phyloP scores from a whole-genome alignment of 2,113 vertebrate species.

The Cryptomyrus ogoouensis region DNA sequence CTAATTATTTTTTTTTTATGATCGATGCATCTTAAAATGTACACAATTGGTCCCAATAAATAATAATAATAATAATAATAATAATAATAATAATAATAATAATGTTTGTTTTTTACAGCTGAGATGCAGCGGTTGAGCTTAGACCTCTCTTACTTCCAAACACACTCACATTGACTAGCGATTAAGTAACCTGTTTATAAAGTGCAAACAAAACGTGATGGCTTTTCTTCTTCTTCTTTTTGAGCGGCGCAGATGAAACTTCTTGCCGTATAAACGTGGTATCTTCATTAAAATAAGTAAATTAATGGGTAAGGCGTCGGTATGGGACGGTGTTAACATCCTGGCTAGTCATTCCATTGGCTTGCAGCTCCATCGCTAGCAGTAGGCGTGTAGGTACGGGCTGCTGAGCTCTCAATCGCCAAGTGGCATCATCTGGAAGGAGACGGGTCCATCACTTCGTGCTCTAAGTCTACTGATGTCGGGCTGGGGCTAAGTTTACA shows the following conservation, averaged over 20 bases:
- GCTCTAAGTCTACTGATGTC: background rate
- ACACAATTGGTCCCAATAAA: background rate
- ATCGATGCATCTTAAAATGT: background rate
- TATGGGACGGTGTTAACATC: background rate
- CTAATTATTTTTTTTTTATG: background rate
- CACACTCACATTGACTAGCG: background rate
- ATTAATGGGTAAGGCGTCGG: background rate
- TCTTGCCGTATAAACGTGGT: background rate
- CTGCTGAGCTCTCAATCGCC: background rate
- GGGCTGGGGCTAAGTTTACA: background rate
- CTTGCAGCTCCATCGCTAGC: background rate
- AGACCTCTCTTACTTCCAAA: background rate
- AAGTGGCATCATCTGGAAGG: background rate
- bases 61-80: background rate
- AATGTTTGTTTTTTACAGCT: background rate
- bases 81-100: background rate
- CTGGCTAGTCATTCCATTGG: background rate
- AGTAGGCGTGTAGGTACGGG: slow-evolving; percentile 6
- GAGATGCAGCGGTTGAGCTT: background rate
- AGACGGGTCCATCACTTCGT: background rate
- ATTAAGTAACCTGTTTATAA: background rate
- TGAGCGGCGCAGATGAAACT: background rate
- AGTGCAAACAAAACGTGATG: background rate
- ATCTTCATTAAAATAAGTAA: background rate
- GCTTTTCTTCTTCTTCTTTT: background rate